Percentiles rank a stretch among this genome's conserved stretches.
Evolutionary conservation across 1,140 invertebrate species (phyloP).

Genomic region (Drosophila albomicans): DNA sequence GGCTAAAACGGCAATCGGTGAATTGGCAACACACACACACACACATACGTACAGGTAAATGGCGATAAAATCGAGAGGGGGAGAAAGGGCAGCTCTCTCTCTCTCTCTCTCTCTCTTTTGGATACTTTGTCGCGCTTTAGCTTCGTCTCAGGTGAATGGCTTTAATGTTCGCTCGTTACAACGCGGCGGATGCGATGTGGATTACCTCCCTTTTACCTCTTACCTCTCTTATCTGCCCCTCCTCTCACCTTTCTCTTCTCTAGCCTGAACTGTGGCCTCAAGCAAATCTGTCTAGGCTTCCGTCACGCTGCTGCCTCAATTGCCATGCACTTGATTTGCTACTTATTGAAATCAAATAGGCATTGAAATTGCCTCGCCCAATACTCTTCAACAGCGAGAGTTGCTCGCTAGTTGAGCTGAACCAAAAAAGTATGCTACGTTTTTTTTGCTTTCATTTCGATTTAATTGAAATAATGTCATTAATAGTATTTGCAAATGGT

Average conservation of each 20-base stretch:
- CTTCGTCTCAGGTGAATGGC: constrained; percentile 71
- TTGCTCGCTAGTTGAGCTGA: neutral
- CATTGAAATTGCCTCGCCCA: constrained; percentile 51
- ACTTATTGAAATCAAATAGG: constrained; percentile 73
- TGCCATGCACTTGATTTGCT: constrained; percentile 77
- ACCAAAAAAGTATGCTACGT: too few relatives aligned
- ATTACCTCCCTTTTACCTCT: constrained; percentile 11
- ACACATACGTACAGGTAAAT: neutral
- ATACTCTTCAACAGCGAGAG: neutral
- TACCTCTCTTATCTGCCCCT: neutral
- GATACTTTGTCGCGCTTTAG: constrained; percentile 61
- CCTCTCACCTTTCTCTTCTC: neutral
- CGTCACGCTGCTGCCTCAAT: constrained; percentile 39
- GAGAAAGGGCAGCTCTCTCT: neutral
- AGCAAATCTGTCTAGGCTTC: constrained; percentile 14
- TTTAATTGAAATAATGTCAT: too few relatives aligned
- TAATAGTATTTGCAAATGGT: too few relatives aligned
- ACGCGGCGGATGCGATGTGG: constrained; percentile 61
- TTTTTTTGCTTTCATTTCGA: too few relatives aligned
- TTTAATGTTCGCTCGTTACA: constrained; percentile 74
- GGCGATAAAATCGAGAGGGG: neutral
- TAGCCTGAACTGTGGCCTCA: constrained; percentile 3
- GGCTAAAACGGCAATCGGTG: constrained; percentile 15
- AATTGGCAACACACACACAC: constrained; percentile 16
- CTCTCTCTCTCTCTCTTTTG: too few relatives aligned